Evolutionary conservation across 2,797 vertebrate species (phyloP), one percentile per base, ranked within the genome.

Genomic region (Notolepis coatsorum): DNA sequence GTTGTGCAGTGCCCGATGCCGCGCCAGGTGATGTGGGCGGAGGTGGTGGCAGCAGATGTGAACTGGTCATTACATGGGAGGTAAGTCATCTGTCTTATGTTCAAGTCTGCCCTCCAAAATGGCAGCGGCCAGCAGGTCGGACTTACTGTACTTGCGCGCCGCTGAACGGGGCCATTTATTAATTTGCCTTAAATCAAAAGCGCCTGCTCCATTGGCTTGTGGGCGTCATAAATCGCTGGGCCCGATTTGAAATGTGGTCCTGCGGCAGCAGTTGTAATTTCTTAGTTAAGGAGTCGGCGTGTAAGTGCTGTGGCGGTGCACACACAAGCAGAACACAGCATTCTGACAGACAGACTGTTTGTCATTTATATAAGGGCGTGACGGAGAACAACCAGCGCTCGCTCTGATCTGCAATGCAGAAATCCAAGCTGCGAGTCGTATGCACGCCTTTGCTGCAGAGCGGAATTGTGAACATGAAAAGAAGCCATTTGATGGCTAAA

Each of bases 1-100:
- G 79, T 75, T 65, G 57, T 82, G 45, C 84, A 99, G 97, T 92
- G 89, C 97, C 97, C 0, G 96, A 98, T 80, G 91, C 94, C 60
- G 94, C 96, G 45, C 96, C 97, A 10, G 92, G 94, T 46, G 96
- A 98, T 54, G 96, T 98, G 78, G 94, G 93, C 28, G 97, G 97
- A 82, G 97, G 97, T 77, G 97, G 96, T 25, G 97, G 97, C 51
- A 97, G 95, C 88, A 93, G 95, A 75, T 96, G 95, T 47, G 97
- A 99, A 83, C 88, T 99, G 80, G 96, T 98, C 87, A 97, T 99
- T 86, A 97, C 95, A 53, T 99, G 97, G 97, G 97, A 99, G 90
- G 97, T 99, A 95, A 96, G 95, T 96, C 80, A 82, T 91, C 85
- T n/a, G n/a, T n/a, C n/a, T n/a, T n/a, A n/a, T n/a, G n/a, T n/a